phyloP scores from a whole-genome alignment of 2,113 vertebrate species.

The Oceanodroma tethys region DNA sequence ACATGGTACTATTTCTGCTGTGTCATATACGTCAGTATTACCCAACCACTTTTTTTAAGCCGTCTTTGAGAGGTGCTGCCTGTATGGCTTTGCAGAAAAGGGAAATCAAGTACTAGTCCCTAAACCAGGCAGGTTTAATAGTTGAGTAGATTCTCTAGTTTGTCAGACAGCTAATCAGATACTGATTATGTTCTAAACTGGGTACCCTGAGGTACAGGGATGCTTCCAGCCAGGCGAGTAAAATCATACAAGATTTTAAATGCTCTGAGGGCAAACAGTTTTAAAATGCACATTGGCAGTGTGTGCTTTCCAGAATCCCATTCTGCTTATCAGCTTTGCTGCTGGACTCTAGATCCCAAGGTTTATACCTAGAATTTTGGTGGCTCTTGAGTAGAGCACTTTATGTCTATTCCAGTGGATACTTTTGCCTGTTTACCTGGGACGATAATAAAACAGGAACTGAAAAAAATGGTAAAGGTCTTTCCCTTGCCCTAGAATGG shows the following conservation, averaged over 20 bases:
- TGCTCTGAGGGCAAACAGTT: no score
- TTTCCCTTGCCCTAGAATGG: background rate
- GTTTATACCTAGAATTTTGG: background rate
- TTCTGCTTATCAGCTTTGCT: background rate
- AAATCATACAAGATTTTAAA: background rate
- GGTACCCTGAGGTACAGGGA: background rate
- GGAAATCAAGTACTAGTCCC: no score
- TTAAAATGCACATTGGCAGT: background rate
- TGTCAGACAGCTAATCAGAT: background rate
- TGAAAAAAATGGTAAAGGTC: background rate
- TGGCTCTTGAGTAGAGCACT: background rate
- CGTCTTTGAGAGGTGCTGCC: background rate
- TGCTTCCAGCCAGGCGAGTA: background rate
- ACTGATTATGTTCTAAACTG: background rate
- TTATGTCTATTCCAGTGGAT: background rate
- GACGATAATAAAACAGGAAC: background rate
- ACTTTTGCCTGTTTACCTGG: background rate
- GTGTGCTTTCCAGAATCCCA: background rate
- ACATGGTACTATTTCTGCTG: background rate
- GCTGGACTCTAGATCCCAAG: background rate
- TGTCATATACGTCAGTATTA: no score
- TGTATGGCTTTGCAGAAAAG: background rate
- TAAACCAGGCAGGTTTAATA: no score
- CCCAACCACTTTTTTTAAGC: background rate
- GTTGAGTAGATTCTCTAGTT: background rate